phyloP scores from a whole-genome alignment of 2,113 vertebrate genomes.

The Oceanites oceanicus region DNA sequence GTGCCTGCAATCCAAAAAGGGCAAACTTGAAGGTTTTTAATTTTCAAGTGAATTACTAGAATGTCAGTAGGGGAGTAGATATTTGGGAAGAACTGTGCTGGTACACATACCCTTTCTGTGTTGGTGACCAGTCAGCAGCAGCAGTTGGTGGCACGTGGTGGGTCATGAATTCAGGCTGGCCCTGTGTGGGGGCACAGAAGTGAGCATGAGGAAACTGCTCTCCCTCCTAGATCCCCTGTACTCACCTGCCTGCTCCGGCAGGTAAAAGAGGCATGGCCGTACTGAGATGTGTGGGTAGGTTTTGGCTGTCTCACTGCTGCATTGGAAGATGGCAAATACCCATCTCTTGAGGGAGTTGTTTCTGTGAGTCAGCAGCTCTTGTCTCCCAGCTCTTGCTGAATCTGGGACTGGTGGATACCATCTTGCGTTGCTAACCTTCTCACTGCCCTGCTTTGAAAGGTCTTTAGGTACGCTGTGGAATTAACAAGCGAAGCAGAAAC shows the following conservation, averaged over 20 bases:
- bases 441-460: neutral
- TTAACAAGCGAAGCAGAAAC: neutral
- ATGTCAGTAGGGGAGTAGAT: neutral
- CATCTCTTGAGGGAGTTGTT: neutral
- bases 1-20: neutral
- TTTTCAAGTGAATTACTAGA: neutral
- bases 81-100: neutral
- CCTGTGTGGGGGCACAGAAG: neutral
- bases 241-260: neutral
- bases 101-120: neutral
- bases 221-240: neutral
- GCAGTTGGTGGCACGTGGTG: neutral
- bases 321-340: neutral
- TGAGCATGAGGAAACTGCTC: neutral
- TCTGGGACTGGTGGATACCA: rapidly evolving
- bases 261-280: neutral
- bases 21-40: neutral
- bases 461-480: neutral
- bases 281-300: neutral
- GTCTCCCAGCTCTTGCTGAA: neutral
- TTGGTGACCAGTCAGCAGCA: neutral
- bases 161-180: neutral
- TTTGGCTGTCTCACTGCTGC: neutral
- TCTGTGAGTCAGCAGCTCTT: neutral
- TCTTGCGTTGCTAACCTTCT: neutral